These are phyloP conservation scores for Polydrusus tereticollis DNA, from an alignment of 2,888 invertebrate species.

Conservation along the genomic window DNA sequence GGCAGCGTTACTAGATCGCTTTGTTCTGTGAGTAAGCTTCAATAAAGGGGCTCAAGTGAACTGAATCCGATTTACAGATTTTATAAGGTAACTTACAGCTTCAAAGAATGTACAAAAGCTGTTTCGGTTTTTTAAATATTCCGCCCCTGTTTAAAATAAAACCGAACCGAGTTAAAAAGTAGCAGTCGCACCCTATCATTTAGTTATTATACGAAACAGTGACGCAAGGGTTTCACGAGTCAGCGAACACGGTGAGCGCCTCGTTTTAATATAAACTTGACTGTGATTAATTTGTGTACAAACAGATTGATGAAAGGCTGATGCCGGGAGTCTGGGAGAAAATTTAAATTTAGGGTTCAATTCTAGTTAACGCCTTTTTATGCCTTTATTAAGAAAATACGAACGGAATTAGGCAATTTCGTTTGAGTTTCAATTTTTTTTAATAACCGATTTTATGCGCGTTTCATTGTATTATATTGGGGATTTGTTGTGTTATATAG, in stretches of 20 bases:
- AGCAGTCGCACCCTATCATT: conserved; percentile 43
- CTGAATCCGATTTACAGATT: too few relatives aligned
- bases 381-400: background rate
- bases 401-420: background rate
- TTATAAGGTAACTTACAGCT: too few relatives aligned
- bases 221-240: conserved; percentile 44
- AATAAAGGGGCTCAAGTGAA: too few relatives aligned
- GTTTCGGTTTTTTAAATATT: background rate
- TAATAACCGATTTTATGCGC: background rate
- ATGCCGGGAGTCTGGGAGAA: conserved; percentile 14
- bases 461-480: too few relatives aligned
- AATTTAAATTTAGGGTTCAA: conserved; percentile 17
- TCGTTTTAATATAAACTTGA: conserved; percentile 53
- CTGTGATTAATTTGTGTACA: conserved; percentile 55
- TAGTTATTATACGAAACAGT: conserved; percentile 48
- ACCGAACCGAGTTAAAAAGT: conserved; percentile 14
- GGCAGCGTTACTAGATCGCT: too few relatives aligned
- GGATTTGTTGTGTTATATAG: too few relatives aligned
- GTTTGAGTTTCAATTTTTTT: background rate
- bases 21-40: too few relatives aligned
- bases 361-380: conserved; percentile 7
- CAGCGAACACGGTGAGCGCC: conserved; percentile 25
- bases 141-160: conserved; percentile 27
- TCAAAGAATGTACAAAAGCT: too few relatives aligned
- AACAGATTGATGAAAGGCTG: conserved; percentile 54